These are phyloP conservation scores for Sesia apiformis DNA, from an alignment of 2,888 invertebrate genomes.

Conservation along the genomic window DNA sequence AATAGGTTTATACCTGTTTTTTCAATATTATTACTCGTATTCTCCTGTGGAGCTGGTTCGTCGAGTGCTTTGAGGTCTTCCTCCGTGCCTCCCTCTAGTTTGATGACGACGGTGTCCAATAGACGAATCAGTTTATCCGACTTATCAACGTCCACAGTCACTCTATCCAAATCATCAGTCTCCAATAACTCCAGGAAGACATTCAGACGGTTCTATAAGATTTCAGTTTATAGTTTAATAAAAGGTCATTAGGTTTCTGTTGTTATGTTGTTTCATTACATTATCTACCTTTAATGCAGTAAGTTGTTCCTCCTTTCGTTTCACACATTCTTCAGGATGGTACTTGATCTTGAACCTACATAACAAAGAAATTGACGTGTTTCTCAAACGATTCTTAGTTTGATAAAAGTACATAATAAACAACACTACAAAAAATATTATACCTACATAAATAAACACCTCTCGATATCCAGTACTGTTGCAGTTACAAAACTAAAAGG, in stretches of 20 bases:
- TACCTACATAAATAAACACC: not conserved
- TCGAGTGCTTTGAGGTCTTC: slow-evolving; percentile 92
- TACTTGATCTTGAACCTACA: slow-evolving; percentile 99
- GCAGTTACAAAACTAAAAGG: slow-evolving; percentile 41
- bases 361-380: slow-evolving; percentile 17
- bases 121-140: slow-evolving; percentile 87
- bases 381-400: too few species aligned
- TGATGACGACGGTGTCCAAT: slow-evolving; percentile 96
- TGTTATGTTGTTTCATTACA: not conserved
- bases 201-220: slow-evolving; percentile 83
- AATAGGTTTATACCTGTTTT: slow-evolving; percentile 32
- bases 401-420: not conserved
- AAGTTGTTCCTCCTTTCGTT: slow-evolving; percentile 90
- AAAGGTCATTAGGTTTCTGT: not conserved
- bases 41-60: slow-evolving; percentile 62
- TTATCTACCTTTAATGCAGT: slow-evolving; percentile 82
- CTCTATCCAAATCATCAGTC: slow-evolving; percentile 80
- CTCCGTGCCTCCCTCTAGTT: slow-evolving; percentile 93
- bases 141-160: slow-evolving; percentile 90
- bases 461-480: not conserved
- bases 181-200: slow-evolving; percentile 91
- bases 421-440: not conserved
- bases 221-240: not conserved
- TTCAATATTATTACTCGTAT: slow-evolving; percentile 27
- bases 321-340: slow-evolving; percentile 96